Evolutionary conservation across 2,888 invertebrate genomes (phyloP).

Genomic region (Temnothorax rugatulus): DNA sequence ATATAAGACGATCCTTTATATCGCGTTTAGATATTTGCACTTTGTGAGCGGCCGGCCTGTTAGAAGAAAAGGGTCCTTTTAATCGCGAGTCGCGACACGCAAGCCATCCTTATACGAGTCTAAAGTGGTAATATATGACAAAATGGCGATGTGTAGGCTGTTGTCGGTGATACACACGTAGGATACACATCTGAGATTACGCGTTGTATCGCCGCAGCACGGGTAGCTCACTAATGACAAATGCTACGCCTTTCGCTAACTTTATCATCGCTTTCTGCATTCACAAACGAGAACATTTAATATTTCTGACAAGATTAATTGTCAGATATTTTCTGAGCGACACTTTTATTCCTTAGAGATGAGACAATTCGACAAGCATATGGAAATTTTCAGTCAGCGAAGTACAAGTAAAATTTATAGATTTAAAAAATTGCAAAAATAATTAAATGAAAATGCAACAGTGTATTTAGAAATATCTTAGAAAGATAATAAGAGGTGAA

Average conservation of each 20-base stretch:
- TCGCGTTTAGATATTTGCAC: constrained; percentile 37
- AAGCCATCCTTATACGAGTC: constrained; percentile 31
- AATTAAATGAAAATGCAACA: not conserved
- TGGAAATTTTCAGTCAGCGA: not conserved
- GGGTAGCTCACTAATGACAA: constrained; percentile 17
- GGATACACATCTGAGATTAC: not conserved
- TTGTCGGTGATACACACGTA: not conserved
- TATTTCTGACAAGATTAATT: constrained; percentile 4
- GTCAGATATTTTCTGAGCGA: not conserved
- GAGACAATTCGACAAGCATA: not conserved
- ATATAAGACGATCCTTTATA: not conserved
- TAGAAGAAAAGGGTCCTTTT: constrained; percentile 29
- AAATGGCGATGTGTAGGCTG: constrained; percentile 24
- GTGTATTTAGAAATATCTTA: not conserved
- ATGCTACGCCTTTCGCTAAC: not conserved
- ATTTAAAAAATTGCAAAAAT: not conserved
- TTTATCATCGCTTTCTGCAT: not conserved
- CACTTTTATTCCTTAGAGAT: not conserved
- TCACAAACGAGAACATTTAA: constrained; percentile 3
- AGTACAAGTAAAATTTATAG: not conserved
- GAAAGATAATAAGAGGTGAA: not conserved
- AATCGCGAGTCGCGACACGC: constrained; percentile 16
- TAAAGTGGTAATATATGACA: constrained; percentile 23
- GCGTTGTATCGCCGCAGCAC: not conserved
- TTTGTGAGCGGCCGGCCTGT: constrained; percentile 5